These are phyloP conservation scores for Dreissena rostriformis DNA, from an alignment of 1,140 invertebrate species.

Conservation along the genomic window DNA sequence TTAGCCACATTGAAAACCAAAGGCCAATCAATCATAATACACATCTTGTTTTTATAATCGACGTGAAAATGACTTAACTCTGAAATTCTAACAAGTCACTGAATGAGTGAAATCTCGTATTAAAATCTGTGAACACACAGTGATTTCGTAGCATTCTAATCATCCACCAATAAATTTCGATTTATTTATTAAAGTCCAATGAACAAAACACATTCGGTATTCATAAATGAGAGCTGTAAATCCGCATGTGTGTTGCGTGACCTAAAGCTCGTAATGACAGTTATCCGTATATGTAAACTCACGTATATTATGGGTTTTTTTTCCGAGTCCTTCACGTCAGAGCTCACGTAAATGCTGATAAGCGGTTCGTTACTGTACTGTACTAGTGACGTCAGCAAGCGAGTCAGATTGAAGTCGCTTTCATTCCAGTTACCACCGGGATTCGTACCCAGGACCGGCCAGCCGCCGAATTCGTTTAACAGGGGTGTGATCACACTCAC, in stretches of 20 bases:
- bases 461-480: slow-evolving; percentile 91
- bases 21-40: no score
- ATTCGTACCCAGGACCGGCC: slow-evolving; percentile 83
- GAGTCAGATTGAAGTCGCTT: slow-evolving; percentile 85
- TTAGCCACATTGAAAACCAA: no score
- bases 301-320: slow-evolving; percentile 91
- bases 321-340: slow-evolving; percentile 93
- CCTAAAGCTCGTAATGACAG: no score
- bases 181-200: no score
- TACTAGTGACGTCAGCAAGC: slow-evolving; percentile 86
- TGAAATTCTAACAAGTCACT: no score
- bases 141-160: no score
- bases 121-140: no score
- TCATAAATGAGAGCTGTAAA: background rate
- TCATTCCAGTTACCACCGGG: slow-evolving; percentile 84
- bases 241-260: background rate
- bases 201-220: background rate
- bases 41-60: no score
- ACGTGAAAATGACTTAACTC: no score
- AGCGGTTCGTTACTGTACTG: slow-evolving; percentile 89
- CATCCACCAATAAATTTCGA: background rate
- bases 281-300: slow-evolving; percentile 50
- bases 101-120: no score
- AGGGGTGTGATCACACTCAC: slow-evolving; percentile 87
- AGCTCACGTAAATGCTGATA: slow-evolving; percentile 90